phyloP scores from a whole-genome alignment of 1,140 invertebrate genomes.

The Aricia agestis region DNA sequence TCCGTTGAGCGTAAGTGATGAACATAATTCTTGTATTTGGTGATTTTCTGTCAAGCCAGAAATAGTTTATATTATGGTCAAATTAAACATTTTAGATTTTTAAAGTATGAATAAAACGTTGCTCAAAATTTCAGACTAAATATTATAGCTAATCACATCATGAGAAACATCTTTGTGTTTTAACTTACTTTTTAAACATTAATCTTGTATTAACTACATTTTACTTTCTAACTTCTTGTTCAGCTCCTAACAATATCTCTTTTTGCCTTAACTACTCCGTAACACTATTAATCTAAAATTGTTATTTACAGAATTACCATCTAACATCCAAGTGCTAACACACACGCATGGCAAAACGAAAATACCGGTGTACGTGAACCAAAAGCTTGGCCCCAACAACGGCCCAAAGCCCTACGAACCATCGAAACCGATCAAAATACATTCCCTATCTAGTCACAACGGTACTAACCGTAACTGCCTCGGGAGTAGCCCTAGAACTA shows the following conservation, averaged over 20 bases:
- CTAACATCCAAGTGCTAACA: slow-evolving; percentile 28
- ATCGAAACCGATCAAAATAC: slow-evolving; percentile 19
- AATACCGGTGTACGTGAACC: slow-evolving; percentile 49
- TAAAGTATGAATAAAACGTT: too few species aligned
- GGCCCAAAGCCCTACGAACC: slow-evolving; percentile 6
- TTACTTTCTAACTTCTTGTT: not conserved
- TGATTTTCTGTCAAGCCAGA: too few species aligned
- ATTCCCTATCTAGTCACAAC: slow-evolving; percentile 16
- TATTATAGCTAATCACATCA: too few species aligned
- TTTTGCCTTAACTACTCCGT: not conserved
- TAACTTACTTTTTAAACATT: too few species aligned
- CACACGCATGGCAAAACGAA: slow-evolving; percentile 44
- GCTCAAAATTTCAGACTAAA: too few species aligned
- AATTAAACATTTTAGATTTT: too few species aligned
- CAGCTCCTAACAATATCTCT: not conserved
- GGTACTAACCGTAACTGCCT: slow-evolving; percentile 13
- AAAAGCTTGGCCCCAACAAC: slow-evolving; percentile 13
- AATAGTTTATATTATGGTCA: too few species aligned
- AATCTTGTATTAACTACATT: not conserved
- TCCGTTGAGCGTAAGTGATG: slow-evolving; percentile 51
- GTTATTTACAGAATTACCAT: slow-evolving; percentile 37
- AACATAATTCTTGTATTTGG: too few species aligned
- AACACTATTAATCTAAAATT: not conserved
- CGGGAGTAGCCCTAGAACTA: slow-evolving; percentile 8
- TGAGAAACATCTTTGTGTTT: too few species aligned